These are phyloP conservation scores for Anguilla pacifica DNA, from an alignment of 2,797 vertebrate species.

Conservation along the genomic window DNA sequence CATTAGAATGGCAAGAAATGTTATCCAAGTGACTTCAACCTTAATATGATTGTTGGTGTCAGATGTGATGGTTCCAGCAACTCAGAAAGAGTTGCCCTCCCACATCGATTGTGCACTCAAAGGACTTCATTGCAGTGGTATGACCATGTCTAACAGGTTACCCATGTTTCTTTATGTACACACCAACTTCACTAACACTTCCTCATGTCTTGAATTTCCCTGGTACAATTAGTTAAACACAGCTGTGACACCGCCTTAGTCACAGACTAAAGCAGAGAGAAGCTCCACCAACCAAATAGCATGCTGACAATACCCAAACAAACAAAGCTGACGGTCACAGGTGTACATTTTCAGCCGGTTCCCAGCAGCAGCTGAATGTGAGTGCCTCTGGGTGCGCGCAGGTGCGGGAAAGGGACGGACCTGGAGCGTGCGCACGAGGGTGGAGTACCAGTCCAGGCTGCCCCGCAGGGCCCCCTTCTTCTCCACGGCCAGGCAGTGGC, in stretches of 20 bases:
- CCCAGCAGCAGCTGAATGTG: background rate
- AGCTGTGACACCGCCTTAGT: background rate
- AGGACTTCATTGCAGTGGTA: too few relatives aligned
- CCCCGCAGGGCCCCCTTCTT: conserved; percentile 75
- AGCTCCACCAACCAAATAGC: background rate
- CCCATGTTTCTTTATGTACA: background rate
- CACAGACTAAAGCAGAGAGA: background rate
- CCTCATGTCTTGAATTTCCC: background rate
- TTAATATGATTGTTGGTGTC: too few relatives aligned
- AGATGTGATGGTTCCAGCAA: too few relatives aligned
- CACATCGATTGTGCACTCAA: too few relatives aligned
- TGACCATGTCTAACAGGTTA: background rate
- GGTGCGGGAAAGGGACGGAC: conserved; percentile 60
- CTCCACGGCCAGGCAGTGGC: conserved; percentile 83
- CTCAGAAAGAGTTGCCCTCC: too few relatives aligned
- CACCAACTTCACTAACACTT: background rate
- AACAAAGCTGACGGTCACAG: background rate
- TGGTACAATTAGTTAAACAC: background rate
- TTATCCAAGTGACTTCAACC: too few relatives aligned
- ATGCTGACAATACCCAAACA: background rate
- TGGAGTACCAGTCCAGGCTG: conserved; percentile 89
- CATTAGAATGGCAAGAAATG: too few relatives aligned
- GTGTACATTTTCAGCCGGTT: background rate
- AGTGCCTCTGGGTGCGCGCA: background rate
- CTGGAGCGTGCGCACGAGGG: conserved; percentile 85